These are phyloP conservation scores for Bombus ignitus DNA, from an alignment of 1,140 invertebrate species.

Conservation along the genomic window DNA sequence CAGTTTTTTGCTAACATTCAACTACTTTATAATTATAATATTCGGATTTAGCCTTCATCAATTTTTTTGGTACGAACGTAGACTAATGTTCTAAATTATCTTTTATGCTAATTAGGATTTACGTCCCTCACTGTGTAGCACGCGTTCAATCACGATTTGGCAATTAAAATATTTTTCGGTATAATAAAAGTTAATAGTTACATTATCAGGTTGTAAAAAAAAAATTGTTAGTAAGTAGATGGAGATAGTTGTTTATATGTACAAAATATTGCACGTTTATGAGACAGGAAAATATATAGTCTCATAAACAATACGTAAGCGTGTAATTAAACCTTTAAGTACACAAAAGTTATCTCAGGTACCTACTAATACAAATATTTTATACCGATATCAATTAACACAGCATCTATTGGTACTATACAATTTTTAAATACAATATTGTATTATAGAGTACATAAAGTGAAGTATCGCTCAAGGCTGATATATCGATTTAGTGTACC, in stretches of 20 bases:
- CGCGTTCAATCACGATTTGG: neutral
- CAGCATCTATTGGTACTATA: neutral
- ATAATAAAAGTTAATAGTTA: neutral
- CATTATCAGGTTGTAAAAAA: neutral
- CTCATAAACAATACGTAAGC: neutral
- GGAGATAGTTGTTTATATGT: neutral
- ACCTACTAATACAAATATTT: conserved; percentile 18
- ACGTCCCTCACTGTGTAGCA: neutral
- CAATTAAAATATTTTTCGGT: neutral
- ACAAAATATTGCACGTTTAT: conserved; percentile 15
- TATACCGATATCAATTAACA: neutral
- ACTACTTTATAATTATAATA: neutral
- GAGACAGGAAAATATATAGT: neutral
- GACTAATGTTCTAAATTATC: conserved; percentile 4
- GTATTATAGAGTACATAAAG: neutral
- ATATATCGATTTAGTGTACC: conserved; percentile 28
- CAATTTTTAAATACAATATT: conserved; percentile 7
- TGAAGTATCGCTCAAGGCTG: conserved; percentile 15
- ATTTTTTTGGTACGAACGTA: neutral
- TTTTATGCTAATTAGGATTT: neutral
- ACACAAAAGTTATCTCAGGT: conserved; percentile 11
- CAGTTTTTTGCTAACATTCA: neutral
- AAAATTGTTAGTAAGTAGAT: neutral
- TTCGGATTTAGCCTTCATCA: neutral
- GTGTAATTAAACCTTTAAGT: conserved; percentile 13